A percentile compares a stretch with the other conserved stretches of the same genome.
Evolutionary conservation across 2,113 vertebrate species (phyloP).

Genomic region (Uropsilus gracilis): DNA sequence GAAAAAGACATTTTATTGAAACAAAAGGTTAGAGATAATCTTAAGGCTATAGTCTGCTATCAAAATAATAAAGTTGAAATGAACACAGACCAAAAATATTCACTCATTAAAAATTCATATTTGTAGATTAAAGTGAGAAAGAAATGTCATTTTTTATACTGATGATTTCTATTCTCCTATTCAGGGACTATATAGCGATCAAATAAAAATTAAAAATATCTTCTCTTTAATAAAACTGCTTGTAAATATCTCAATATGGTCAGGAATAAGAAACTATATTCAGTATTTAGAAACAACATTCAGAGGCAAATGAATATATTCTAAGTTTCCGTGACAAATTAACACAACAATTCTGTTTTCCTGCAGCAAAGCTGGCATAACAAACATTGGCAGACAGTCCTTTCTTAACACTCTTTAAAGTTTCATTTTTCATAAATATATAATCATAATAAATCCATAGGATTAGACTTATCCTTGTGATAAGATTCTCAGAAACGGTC

Average conservation of each 20-base stretch:
- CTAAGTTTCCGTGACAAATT: background rate
- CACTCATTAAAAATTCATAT: background rate
- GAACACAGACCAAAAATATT: background rate
- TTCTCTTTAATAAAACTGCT: background rate
- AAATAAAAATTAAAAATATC: background rate
- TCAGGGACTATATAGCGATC: background rate
- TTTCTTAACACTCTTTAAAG: background rate
- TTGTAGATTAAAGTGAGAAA: constrained; percentile 9
- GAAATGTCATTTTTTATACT: background rate
- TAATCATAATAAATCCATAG: constrained; percentile 4
- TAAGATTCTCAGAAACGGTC: background rate
- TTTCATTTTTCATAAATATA: constrained; percentile 10
- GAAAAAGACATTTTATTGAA: background rate
- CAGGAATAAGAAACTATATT: background rate
- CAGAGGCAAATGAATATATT: background rate
- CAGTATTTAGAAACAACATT: background rate
- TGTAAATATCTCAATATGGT: background rate
- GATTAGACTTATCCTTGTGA: background rate
- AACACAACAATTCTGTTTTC: background rate
- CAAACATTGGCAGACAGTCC: accelerated
- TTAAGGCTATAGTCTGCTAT: background rate
- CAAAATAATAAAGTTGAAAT: constrained; percentile 11
- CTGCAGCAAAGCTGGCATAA: accelerated
- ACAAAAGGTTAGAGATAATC: background rate
- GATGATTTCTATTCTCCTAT: background rate